Conservation (phyloP, 2,888 invertebrate species). For the Eugnorisma glareosa region DNA sequence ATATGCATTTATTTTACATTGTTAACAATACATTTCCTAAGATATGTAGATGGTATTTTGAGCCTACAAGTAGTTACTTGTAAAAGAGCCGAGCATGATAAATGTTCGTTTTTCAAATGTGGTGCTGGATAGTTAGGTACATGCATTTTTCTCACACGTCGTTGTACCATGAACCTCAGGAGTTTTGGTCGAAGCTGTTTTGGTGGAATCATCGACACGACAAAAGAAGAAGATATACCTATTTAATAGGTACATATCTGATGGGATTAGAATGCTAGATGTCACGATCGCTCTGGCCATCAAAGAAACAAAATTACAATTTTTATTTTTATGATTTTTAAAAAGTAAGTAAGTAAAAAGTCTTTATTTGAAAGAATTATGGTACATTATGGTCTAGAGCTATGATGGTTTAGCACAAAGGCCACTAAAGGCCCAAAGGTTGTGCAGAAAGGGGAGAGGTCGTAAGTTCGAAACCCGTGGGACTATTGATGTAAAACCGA, state of each 20-base stretch:
- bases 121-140: constrained; percentile 73
- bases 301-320: background rate
- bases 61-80: background rate
- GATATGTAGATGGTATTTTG: too few relatives aligned
- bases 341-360: too few relatives aligned
- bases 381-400: too few relatives aligned
- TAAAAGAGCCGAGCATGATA: constrained; percentile 7
- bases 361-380: too few relatives aligned
- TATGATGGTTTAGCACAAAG: too few relatives aligned
- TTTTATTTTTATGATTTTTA: background rate
- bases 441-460: background rate
- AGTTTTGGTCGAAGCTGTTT: background rate
- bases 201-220: background rate
- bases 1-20: too few relatives aligned
- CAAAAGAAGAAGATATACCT: background rate
- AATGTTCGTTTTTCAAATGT: constrained; percentile 73
- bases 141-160: constrained; percentile 79
- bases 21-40: too few relatives aligned
- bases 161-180: constrained; percentile 91
- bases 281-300: background rate
- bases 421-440: background rate
- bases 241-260: background rate
- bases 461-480: constrained; percentile 27
- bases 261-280: background rate
- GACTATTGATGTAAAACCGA: background rate